Percentiles rank a stretch among this genome's conserved stretches.
phyloP scores from a whole-genome alignment of 2,888 invertebrate species.

The Caenorhabditis doughertyi region DNA sequence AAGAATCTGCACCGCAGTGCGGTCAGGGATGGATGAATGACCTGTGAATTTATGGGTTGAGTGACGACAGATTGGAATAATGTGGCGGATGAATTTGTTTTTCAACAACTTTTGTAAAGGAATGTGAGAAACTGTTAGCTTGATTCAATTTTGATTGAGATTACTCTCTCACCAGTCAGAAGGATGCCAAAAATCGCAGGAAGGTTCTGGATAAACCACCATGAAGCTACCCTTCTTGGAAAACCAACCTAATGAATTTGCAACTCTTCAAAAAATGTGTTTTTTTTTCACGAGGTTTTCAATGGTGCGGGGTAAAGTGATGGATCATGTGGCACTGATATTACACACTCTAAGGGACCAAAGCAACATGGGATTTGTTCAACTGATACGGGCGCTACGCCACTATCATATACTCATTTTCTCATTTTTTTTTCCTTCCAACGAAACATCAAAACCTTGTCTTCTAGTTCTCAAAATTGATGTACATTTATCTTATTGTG shows the following conservation, averaged over 20 bases:
- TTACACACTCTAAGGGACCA: conserved; percentile 48
- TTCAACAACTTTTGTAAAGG: not conserved
- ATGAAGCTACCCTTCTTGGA: too few relatives aligned
- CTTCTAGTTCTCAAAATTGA: conserved; percentile 4
- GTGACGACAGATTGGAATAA: not conserved
- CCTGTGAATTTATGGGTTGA: conserved; percentile 53
- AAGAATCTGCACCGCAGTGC: conserved; percentile 51
- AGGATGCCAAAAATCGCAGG: too few relatives aligned
- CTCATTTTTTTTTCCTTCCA: conserved; percentile 13
- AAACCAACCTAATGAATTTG: conserved; percentile 28
- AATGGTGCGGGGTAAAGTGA: conserved; percentile 42
- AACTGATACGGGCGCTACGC: conserved; percentile 55
- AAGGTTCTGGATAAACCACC: too few relatives aligned
- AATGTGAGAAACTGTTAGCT: too few relatives aligned
- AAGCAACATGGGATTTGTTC: conserved; percentile 55
- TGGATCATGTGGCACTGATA: conserved; percentile 56
- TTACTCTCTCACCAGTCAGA: too few relatives aligned
- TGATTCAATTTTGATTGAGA: too few relatives aligned
- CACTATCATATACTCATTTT: conserved; percentile 40
- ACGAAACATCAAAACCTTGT: conserved; percentile 48
- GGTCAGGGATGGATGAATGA: conserved; percentile 39
- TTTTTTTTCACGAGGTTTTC: conserved; percentile 24
- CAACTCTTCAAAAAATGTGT: conserved; percentile 9
- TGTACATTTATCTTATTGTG: conserved; percentile 12
- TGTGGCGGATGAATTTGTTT: not conserved